A percentile compares a stretch with the other conserved stretches of the same genome.
Evolutionary conservation across 2,797 vertebrate genomes (phyloP).

Genomic region (Luscinia luscinia): DNA sequence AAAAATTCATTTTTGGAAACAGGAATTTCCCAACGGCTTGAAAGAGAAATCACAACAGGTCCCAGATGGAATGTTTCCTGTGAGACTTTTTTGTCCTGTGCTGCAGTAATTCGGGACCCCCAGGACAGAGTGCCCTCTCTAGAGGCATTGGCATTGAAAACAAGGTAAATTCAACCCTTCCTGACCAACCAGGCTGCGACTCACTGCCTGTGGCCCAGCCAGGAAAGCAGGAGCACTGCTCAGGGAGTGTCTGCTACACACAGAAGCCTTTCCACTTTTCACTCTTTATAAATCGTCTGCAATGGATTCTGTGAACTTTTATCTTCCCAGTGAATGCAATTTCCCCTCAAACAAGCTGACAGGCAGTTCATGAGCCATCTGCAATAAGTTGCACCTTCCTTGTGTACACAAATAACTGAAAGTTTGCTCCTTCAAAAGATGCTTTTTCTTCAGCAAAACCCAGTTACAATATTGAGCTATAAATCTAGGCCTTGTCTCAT

Average conservation of each 20-base stretch:
- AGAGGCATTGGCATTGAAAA: background rate
- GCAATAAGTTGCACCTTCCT: background rate
- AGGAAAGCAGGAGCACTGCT: background rate
- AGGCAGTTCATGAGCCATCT: background rate
- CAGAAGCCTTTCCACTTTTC: background rate
- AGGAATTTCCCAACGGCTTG: background rate
- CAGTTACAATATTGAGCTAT: conserved; percentile 19
- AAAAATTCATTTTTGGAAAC: background rate
- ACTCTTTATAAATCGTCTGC: background rate
- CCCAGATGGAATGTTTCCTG: background rate
- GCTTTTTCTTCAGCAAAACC: conserved; percentile 12
- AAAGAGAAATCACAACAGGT: background rate
- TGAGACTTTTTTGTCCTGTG: background rate
- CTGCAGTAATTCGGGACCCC: background rate
- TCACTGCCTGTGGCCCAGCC: accelerated
- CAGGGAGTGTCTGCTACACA: background rate
- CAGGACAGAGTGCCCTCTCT: background rate
- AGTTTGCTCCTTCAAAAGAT: background rate
- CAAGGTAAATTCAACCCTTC: background rate
- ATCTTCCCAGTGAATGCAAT: background rate
- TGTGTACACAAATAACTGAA: conserved; percentile 25
- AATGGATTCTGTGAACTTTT: background rate
- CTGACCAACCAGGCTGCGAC: accelerated
- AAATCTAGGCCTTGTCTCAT: conserved; percentile 26
- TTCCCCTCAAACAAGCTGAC: background rate